Base-by-base conservation (phyloP, 2,113 vertebrate genomes). In the Todiramphus chloris region DNA sequence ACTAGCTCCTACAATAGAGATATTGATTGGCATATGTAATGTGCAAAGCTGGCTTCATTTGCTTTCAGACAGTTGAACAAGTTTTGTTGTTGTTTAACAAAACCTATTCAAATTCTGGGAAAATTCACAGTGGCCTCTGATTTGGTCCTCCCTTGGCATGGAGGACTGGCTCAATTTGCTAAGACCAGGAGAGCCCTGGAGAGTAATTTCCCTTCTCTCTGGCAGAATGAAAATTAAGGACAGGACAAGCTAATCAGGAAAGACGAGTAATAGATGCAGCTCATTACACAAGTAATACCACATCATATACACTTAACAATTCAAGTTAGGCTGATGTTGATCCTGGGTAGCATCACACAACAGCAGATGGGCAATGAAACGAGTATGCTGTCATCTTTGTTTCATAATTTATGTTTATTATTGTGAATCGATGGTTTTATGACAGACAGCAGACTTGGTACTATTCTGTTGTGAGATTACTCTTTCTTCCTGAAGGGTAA, bases 161-260 rank as follows among this genome's bases (percentile, higher is more conserved):
- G 66, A 60, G 58, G 43, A 84, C 46, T 69, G 51, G 10, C 51
- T 93, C 60, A 50, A 20, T 82, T 91, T 84, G 74, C 56, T 64
- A 53, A 91, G 35, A 39, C 21, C 21, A 51, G 48, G 15, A 89
- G 11, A 72, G 39, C 24, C 69, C 43, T 63, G 56, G 18, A 89
- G 24, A 33, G 31, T 19, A 94, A 87, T 63, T 0, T 4, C 87
- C 16, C 63, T 89, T 84, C 66, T 64, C 46, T 84, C n/a, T 9
- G 39, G 74, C 58, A 94, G 74, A 87, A 84, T 56, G 39, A 87
- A 93, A 95, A 95, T 56, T 56, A 89, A 84, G 74, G 43, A 39
- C n/a, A 76, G 58, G 33, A 43, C 28, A 76, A 93, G 12, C 21
- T 91, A 72, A 84, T 79, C 58, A 79, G 74, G 27, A 72, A 33